Evolutionary conservation across 2,888 invertebrate species (phyloP).

Genomic region (Crioceris asparagi): DNA sequence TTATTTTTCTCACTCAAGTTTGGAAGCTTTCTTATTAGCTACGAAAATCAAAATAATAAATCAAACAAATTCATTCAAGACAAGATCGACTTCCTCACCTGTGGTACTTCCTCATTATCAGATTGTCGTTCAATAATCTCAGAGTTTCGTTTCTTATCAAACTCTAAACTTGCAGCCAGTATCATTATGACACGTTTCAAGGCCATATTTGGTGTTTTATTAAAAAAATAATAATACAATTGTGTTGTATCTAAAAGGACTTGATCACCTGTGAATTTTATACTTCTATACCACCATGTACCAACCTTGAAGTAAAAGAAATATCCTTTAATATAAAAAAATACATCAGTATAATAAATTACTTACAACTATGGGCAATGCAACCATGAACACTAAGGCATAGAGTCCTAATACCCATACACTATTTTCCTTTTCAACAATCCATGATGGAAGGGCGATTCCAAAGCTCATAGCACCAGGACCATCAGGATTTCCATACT

Average conservation of each 20-base stretch:
- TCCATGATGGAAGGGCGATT: constrained; percentile 98
- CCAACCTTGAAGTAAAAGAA: constrained; percentile 51
- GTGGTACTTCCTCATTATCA: constrained; percentile 90
- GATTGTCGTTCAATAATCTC: constrained; percentile 87
- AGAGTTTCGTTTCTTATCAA: constrained; percentile 86
- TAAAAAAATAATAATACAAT: constrained; percentile 91
- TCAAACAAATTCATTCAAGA: not conserved
- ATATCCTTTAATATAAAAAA: not conserved
- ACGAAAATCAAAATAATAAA: constrained; percentile 8
- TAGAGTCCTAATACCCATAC: constrained; percentile 94
- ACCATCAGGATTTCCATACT: constrained; percentile 99
- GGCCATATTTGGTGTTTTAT: constrained; percentile 92
- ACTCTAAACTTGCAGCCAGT: constrained; percentile 91
- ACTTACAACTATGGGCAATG: constrained; percentile 73
- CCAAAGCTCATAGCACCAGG: constrained; percentile 99
- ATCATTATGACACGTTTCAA: constrained; percentile 95
- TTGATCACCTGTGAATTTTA: constrained; percentile 94
- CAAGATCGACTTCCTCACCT: constrained; percentile 11
- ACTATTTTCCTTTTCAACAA: constrained; percentile 98
- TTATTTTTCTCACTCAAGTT: constrained; percentile 94
- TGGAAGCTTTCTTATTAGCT: constrained; percentile 84
- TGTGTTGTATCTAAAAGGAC: constrained; percentile 94
- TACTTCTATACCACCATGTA: constrained; percentile 98
- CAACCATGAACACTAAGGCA: constrained; percentile 95
- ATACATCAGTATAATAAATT: not conserved